These are phyloP conservation scores for Seriola quinqueradiata DNA, from an alignment of 2,113 vertebrate genomes.

Conservation along the genomic window DNA sequence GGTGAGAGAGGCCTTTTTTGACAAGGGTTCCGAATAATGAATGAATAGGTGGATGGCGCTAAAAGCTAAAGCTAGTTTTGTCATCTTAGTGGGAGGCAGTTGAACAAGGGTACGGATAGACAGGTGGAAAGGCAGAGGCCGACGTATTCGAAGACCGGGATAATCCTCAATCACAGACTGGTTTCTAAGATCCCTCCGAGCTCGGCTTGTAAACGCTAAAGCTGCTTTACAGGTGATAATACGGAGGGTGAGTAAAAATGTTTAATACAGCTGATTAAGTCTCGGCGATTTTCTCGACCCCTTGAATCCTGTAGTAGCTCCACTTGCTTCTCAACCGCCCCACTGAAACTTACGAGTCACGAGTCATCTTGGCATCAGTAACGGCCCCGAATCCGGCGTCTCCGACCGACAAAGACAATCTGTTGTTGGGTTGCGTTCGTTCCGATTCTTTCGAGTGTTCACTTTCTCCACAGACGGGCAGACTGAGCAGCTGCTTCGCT, in stretches of 20 bases:
- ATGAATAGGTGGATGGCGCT: slow-evolving; percentile 47
- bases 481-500: slow-evolving; percentile 48
- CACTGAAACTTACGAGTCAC: slow-evolving; percentile 75
- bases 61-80: slow-evolving; percentile 34
- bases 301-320: slow-evolving; percentile 2
- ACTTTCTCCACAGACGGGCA: slow-evolving; percentile 40
- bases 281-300: not conserved
- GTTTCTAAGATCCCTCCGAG: not conserved
- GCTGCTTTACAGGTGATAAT: slow-evolving; percentile 17
- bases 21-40: slow-evolving; percentile 51
- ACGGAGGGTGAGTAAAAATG: not conserved
- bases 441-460: slow-evolving; percentile 28
- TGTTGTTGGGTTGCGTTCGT: not conserved
- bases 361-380: slow-evolving; percentile 69
- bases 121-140: not conserved
- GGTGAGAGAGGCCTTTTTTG: slow-evolving; percentile 25
- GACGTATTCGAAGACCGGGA: no score
- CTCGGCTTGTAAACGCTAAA: not conserved
- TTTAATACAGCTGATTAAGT: not conserved
- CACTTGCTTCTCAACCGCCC: not conserved
- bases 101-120: not conserved
- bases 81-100: slow-evolving; percentile 7
- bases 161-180: not conserved
- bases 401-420: slow-evolving; percentile 33
- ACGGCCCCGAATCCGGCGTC: slow-evolving; percentile 38